Conservation (phyloP, 2,113 vertebrate genomes). For the Poeciliopsis prolifica region DNA sequence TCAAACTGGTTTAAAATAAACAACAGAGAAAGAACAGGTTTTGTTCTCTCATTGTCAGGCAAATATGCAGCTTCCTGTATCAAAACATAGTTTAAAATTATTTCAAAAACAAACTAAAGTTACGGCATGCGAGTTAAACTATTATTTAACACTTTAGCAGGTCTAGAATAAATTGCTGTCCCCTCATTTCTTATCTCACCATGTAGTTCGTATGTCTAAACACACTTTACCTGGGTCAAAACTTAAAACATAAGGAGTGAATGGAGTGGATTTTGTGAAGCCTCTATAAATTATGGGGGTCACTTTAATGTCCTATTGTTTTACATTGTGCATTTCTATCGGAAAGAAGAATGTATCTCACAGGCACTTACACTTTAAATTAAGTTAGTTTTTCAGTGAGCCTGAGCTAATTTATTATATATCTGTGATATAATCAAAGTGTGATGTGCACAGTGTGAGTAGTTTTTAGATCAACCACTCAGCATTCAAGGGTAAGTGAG, state of each 20-base stretch:
- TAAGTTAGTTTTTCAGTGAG: no score
- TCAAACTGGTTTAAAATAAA: slow-evolving; percentile 13
- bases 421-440: not conserved
- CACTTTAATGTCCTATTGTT: no score
- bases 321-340: no score
- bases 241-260: no score
- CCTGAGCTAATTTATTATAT: not conserved
- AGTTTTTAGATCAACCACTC: not conserved
- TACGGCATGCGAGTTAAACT: slow-evolving; percentile 8
- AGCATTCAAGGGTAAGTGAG: not conserved
- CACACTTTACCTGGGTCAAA: no score
- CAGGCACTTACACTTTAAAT: no score
- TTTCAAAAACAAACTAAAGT: slow-evolving; percentile 3
- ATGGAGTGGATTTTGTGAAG: no score
- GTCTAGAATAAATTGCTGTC: not conserved
- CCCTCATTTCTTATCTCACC: no score
- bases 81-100: slow-evolving; percentile 9
- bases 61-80: not conserved
- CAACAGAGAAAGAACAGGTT: slow-evolving; percentile 6
- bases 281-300: no score
- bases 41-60: no score
- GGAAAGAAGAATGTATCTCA: no score
- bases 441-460: not conserved
- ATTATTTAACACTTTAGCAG: slow-evolving; percentile 3
- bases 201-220: no score